Conservation (phyloP, 1,140 invertebrate genomes). For the Plectus sambesii region DNA sequence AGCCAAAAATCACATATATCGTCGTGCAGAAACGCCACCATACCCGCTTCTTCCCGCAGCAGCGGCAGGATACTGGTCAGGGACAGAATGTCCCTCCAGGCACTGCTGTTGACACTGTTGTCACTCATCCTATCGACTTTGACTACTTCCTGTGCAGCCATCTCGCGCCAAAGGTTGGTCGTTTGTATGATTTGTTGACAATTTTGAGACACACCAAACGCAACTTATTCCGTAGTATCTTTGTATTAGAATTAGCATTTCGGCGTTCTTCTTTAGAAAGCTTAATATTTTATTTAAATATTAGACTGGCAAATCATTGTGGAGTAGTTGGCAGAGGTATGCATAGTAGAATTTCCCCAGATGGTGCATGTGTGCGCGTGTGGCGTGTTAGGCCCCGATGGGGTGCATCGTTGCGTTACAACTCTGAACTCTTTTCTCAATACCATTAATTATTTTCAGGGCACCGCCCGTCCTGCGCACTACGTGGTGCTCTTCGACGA, state of each 20-base stretch:
- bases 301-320: too few relatives aligned
- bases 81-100: not conserved
- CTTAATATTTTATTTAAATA: too few relatives aligned
- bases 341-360: too few relatives aligned
- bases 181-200: not conserved
- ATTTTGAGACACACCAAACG: too few relatives aligned
- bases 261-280: too few relatives aligned
- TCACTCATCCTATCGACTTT: not conserved
- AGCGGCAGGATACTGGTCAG: not conserved
- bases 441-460: not conserved
- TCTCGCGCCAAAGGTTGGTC: not conserved
- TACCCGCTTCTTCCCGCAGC: not conserved
- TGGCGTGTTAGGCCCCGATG: too few relatives aligned
- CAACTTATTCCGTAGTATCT: too few relatives aligned
- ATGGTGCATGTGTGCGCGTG: too few relatives aligned
- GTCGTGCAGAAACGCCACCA: not conserved
- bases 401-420: too few relatives aligned
- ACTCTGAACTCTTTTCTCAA: too few relatives aligned
- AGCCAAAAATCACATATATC: not conserved
- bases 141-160: not conserved
- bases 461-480: not conserved
- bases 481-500: not conserved
- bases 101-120: not conserved
- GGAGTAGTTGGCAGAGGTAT: too few relatives aligned
- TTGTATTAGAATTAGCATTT: too few relatives aligned